phyloP scores from a whole-genome alignment of 2,888 invertebrate genomes.

The Hyposoter dolosus region DNA sequence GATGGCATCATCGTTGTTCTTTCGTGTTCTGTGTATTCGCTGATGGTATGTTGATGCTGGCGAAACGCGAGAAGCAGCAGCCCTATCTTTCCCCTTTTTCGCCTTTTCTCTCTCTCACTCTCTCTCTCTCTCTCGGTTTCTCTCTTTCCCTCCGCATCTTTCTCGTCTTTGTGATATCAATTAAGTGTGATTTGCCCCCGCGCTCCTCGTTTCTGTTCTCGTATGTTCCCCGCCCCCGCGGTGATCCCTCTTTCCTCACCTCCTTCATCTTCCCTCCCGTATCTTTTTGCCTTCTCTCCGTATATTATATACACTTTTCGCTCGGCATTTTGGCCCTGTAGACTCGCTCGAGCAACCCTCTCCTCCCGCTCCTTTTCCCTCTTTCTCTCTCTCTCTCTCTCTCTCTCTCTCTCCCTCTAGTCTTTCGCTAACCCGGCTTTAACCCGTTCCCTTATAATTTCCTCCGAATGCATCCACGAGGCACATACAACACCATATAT shows the following conservation, averaged over 20 bases:
- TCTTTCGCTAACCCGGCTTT: slow-evolving; percentile 77
- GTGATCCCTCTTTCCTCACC: slow-evolving; percentile 57
- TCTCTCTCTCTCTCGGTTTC: slow-evolving; percentile 35
- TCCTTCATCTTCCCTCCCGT: slow-evolving; percentile 53
- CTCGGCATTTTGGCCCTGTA: slow-evolving; percentile 6
- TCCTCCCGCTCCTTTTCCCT: slow-evolving; percentile 46
- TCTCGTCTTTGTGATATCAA: slow-evolving; percentile 81
- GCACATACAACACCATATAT: slow-evolving; percentile 64
- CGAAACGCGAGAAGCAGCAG: slow-evolving; percentile 72
- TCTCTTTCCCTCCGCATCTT: slow-evolving; percentile 53
- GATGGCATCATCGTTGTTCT: slow-evolving; percentile 29
- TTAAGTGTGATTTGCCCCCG: slow-evolving; percentile 81
- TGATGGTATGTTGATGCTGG: slow-evolving; percentile 74
- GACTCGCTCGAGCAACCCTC: slow-evolving; percentile 50
- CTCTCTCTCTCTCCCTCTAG: slow-evolving; percentile 52
- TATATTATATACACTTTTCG: slow-evolving; percentile 7
- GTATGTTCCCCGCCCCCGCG: slow-evolving; percentile 54
- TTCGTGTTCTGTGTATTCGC: slow-evolving; percentile 29
- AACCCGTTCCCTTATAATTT: slow-evolving; percentile 83
- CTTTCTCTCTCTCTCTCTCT: slow-evolving; percentile 46
- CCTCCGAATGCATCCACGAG: slow-evolving; percentile 79
- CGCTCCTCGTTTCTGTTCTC: slow-evolving; percentile 52
- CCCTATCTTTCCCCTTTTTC: slow-evolving; percentile 34
- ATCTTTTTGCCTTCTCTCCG: slow-evolving; percentile 7
- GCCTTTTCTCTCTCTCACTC: slow-evolving; percentile 11